Evolutionary conservation across 2,888 invertebrate genomes (phyloP), one percentile per base, ranked within the genome.

Genomic region (Conomelus anceps): DNA sequence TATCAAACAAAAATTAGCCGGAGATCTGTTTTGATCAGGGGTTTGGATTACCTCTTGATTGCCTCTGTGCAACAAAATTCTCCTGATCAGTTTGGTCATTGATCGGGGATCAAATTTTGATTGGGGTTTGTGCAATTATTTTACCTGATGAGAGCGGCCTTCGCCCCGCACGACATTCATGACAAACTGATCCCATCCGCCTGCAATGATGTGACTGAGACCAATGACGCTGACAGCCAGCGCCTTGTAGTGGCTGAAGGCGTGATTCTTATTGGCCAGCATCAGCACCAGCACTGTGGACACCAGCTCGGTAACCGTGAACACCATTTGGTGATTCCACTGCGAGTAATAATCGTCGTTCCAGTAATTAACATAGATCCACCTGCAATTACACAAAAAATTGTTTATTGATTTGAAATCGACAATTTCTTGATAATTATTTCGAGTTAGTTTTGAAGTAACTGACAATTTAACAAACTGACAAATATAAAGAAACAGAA

Each of bases 311-410:
- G 96, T 95, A 85, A 95, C 91, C 92, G 95, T 94, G 92, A 95
- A 95, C 92, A 96, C 95, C 91, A 95, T 92, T 92, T 96, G 96
- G 93, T 96, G 96, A 92, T 95, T 95, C 96, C 96, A 96, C 92
- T 96, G 96, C 26, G 94, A 94, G 92, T 96, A 96, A 92, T 95
- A 96, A 91, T 96, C 96, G 91, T 96, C 96, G 91, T 96, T 96
- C 94, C 95, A 96, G 92, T 96, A 96, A 93, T 96, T 96, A 90
- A 96, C 94, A 91, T 95, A 95, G 88, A 94, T 94, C 96, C 96
- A 96, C 95, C 92, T 92, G 41, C 0, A 91, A 90, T 89, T 86
- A 26, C n/a, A 34, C 34, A 34, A 34, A 34, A 34, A 34, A 34
- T n/a, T n/a, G n/a, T n/a, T n/a, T n/a, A n/a, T n/a, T n/a, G n/a